Evolutionary conservation across 2,113 vertebrate genomes (phyloP).

Genomic region (Anolis sagrei): DNA sequence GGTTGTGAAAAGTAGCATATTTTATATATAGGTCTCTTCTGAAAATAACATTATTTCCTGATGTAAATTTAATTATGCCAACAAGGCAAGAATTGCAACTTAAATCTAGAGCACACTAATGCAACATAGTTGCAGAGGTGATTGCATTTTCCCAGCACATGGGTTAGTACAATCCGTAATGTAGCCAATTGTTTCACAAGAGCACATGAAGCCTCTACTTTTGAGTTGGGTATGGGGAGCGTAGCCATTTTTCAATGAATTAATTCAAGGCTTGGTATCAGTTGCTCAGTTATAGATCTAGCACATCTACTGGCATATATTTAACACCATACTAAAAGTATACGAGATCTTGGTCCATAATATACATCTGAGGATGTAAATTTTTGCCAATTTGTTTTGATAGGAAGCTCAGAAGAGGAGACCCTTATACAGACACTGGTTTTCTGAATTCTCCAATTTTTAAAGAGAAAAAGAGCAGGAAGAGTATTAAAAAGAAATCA

Average conservation of each 20-base stretch:
- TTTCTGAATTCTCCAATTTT: constrained; percentile 93
- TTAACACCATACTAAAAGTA: neutral
- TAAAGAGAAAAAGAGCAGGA: constrained; percentile 73
- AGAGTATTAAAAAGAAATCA: constrained; percentile 60
- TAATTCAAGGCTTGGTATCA: too few relatives aligned
- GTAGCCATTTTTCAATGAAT: too few relatives aligned
- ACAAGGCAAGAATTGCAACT: neutral
- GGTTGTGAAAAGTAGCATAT: neutral
- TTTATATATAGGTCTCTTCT: neutral
- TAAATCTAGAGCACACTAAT: neutral
- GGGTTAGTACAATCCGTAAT: too few relatives aligned
- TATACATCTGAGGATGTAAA: too few relatives aligned
- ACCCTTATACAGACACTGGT: constrained; percentile 88
- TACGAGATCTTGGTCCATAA: too few relatives aligned
- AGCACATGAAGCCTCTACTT: too few relatives aligned
- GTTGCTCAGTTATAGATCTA: too few relatives aligned
- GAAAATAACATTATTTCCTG: neutral
- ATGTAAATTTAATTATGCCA: neutral
- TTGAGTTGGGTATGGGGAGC: too few relatives aligned
- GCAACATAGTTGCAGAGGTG: neutral
- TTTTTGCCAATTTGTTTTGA: constrained; percentile 19
- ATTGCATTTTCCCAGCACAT: too few relatives aligned
- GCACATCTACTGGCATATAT: neutral
- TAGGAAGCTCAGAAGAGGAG: constrained; percentile 95
- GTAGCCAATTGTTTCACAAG: too few relatives aligned